Conservation (phyloP, 2,888 invertebrate genomes). For the Didymodactylos carnosus region DNA sequence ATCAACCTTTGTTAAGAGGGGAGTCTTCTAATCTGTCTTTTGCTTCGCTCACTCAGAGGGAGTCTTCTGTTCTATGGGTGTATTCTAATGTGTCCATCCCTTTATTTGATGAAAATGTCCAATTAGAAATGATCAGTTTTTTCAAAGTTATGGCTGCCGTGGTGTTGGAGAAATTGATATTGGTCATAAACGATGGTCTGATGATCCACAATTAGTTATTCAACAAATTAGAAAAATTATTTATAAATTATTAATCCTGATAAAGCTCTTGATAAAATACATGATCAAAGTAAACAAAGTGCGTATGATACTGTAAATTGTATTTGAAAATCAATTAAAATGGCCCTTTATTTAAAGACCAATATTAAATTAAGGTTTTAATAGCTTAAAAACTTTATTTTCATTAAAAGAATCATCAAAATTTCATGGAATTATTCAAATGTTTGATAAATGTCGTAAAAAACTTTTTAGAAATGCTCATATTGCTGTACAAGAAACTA, state of each 20-base stretch:
- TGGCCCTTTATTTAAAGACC: not conserved
- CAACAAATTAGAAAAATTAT: not conserved
- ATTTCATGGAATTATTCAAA: not conserved
- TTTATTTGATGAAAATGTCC: no score
- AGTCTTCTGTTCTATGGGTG: no score
- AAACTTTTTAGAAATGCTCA: not conserved
- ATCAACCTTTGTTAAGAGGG: no score
- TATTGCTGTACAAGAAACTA: not conserved
- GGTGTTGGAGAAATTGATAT: not conserved
- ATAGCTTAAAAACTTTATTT: not conserved
- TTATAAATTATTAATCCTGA: not conserved
- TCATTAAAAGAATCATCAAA: not conserved
- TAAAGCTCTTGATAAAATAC: not conserved
- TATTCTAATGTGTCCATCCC: no score
- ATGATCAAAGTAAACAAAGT: not conserved
- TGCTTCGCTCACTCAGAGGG: no score
- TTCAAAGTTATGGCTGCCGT: not conserved
- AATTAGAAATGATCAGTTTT: not conserved
- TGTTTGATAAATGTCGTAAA: not conserved
- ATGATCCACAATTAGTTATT: not conserved
- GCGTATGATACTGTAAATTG: not conserved
- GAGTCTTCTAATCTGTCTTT: no score
- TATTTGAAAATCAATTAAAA: not conserved
- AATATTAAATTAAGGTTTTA: not conserved
- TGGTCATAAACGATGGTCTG: not conserved